A percentile compares a stretch with the other conserved stretches of the same genome.
Evolutionary conservation across 2,888 invertebrate genomes (phyloP).

Genomic region (Euzophera pinguis): DNA sequence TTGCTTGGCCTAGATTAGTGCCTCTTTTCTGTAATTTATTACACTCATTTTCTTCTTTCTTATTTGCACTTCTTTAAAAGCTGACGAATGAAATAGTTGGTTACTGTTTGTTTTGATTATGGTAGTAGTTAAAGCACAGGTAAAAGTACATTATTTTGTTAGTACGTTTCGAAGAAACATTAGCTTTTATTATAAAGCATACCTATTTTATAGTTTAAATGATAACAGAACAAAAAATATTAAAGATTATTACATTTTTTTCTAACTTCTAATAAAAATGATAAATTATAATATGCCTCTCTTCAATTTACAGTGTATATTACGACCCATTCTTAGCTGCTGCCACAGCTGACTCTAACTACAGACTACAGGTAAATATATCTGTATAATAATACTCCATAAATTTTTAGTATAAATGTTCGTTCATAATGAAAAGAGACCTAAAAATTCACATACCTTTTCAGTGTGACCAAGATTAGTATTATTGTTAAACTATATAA

Average conservation of each 20-base stretch:
- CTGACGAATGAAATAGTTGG: constrained; percentile 3
- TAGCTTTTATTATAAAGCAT: too few species aligned
- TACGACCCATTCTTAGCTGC: constrained; percentile 98
- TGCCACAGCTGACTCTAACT: constrained; percentile 91
- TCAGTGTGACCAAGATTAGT: background rate
- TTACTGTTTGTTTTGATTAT: background rate
- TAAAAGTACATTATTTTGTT: background rate
- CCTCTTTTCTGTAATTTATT: constrained; percentile 18
- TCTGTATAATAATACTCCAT: too few species aligned
- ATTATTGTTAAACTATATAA: background rate
- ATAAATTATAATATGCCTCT: constrained; percentile 20
- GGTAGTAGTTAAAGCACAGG: background rate
- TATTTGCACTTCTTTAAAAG: constrained; percentile 7
- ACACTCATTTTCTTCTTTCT: constrained; percentile 1
- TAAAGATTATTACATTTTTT: background rate
- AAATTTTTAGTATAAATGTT: too few species aligned
- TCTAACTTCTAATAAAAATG: background rate
- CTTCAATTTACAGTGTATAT: constrained; percentile 87
- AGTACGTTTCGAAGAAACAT: too few species aligned
- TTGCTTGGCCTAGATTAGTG: constrained; percentile 36
- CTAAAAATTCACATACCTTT: background rate
- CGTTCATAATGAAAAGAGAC: background rate
- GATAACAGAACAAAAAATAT: background rate
- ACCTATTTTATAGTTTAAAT: background rate
- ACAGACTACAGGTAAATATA: constrained; percentile 90